phyloP scores from a whole-genome alignment of 2,113 vertebrate genomes.

The Chauna torquata region DNA sequence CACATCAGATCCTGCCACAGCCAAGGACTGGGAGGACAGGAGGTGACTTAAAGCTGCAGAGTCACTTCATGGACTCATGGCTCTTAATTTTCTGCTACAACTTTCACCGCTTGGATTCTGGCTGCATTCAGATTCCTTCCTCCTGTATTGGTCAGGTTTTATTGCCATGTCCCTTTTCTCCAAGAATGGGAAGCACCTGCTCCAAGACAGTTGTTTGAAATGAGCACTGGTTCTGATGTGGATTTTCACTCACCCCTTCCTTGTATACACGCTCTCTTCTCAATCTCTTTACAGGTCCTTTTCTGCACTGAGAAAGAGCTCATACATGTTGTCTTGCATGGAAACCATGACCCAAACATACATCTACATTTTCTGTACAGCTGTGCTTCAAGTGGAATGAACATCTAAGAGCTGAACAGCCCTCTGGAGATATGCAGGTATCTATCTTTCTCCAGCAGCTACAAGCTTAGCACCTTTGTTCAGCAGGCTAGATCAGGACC shows the following conservation, averaged over 20 bases:
- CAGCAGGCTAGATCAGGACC: neutral
- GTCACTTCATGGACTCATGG: neutral
- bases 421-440: neutral
- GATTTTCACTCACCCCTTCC: neutral
- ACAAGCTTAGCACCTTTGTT: neutral
- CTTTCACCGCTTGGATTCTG: neutral
- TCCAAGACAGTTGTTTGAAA: neutral
- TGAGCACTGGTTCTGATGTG: neutral
- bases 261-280: neutral
- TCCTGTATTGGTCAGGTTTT: neutral
- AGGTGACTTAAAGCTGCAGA: neutral
- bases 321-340: neutral
- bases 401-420: neutral
- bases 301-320: neutral
- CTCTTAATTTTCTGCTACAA: neutral
- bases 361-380: neutral
- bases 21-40: neutral
- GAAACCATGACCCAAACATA: neutral
- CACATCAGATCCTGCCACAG: neutral
- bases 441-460: neutral
- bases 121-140: neutral
- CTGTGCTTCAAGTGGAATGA: neutral
- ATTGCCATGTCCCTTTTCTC: neutral
- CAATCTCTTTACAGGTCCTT: neutral
- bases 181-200: neutral